A percentile compares a stretch with the other conserved stretches of the same genome.
These are phyloP conservation scores for Myxocyprinus asiaticus DNA, from an alignment of 2,113 vertebrate species.

Conservation along the genomic window DNA sequence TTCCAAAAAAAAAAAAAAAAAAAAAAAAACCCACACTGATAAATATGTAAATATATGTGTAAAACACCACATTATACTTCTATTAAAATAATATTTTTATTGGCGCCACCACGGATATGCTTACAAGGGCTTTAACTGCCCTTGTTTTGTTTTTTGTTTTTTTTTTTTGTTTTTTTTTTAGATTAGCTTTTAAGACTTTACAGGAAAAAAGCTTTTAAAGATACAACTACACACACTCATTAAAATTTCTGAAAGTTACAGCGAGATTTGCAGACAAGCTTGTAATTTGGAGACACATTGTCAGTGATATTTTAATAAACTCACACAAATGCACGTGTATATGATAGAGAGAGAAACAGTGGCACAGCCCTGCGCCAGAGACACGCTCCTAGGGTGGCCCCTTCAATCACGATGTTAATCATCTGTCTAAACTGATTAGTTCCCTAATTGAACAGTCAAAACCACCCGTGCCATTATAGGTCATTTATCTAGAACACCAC, in stretches of 20 bases:
- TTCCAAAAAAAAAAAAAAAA: not conserved
- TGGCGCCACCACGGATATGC: not conserved
- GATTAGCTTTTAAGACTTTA: constrained; percentile 1
- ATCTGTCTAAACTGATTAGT: constrained; percentile 51
- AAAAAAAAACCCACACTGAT: too few species aligned
- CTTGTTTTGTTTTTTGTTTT: too few species aligned
- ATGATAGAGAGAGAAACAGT: too few species aligned
- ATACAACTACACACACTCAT: not conserved
- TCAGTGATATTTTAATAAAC: constrained; percentile 1
- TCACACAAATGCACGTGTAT: not conserved
- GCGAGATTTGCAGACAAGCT: not conserved
- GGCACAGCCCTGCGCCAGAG: constrained; percentile 14
- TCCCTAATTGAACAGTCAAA: constrained; percentile 46
- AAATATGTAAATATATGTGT: constrained; percentile 19
- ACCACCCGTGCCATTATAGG: constrained; percentile 22
- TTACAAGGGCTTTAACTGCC: not conserved
- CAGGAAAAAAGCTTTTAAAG: constrained; percentile 1
- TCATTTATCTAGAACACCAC: constrained; percentile 4
- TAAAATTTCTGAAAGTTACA: not conserved
- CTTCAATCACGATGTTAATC: constrained; percentile 42
- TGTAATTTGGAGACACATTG: constrained; percentile 2
- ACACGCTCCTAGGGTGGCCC: constrained; percentile 29
- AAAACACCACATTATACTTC: not conserved
- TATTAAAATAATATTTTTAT: not conserved
- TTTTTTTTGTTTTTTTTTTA: not conserved